These are phyloP conservation scores for Dipodomys ordii DNA, from an alignment of 2,113 vertebrate species.

Conservation along the genomic window DNA sequence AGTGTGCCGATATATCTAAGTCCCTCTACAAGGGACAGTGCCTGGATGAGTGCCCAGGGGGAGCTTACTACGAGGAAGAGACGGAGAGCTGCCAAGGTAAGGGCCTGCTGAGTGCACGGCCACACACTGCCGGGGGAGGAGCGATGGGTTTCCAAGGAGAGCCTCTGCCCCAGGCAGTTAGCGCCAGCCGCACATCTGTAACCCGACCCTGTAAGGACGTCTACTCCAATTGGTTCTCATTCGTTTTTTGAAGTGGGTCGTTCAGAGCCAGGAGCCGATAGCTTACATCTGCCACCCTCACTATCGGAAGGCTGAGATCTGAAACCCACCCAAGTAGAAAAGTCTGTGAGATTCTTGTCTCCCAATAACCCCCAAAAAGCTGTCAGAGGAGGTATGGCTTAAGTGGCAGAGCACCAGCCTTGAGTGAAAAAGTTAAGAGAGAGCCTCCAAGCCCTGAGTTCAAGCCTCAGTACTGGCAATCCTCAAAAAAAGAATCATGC, in stretches of 20 bases:
- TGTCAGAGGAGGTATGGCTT: too few relatives aligned
- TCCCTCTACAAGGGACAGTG: conserved; percentile 89
- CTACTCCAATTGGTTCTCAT: background rate
- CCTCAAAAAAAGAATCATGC: background rate
- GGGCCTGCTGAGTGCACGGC: fast-evolving
- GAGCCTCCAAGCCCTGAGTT: too few relatives aligned
- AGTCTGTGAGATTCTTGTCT: too few relatives aligned
- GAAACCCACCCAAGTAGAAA: too few relatives aligned
- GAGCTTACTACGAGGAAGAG: conserved; percentile 86
- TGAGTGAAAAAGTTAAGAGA: too few relatives aligned
- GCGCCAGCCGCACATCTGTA: background rate
- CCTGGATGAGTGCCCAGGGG: conserved; percentile 87
- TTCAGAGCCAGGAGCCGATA: too few relatives aligned
- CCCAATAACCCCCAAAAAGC: too few relatives aligned
- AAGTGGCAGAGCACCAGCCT: too few relatives aligned
- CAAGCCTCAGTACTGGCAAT: too few relatives aligned
- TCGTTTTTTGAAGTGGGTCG: background rate
- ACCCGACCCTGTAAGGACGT: background rate
- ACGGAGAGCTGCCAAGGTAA: conserved; percentile 91
- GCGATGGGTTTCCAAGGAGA: background rate
- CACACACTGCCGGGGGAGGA: fast-evolving
- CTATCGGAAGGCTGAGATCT: too few relatives aligned
- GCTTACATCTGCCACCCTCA: too few relatives aligned
- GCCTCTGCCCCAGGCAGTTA: too few relatives aligned
- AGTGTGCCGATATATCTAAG: conserved; percentile 80